A percentile compares a stretch with the other conserved stretches of the same genome.
Evolutionary conservation across 1,140 invertebrate species (phyloP).

Genomic region (Triops cancriformis): DNA sequence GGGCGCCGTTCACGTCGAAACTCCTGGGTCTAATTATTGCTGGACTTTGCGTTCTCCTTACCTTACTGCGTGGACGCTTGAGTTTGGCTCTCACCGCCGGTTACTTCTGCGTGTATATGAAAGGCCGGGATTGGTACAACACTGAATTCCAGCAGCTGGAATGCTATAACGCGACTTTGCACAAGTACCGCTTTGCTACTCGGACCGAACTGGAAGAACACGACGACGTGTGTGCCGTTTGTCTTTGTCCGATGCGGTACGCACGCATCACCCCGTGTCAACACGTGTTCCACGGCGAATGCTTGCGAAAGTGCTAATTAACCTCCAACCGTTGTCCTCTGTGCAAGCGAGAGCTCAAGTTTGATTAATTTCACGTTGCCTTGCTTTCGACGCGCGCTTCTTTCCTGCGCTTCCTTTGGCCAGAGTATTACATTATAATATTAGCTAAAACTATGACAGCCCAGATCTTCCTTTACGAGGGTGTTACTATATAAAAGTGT

Average conservation of each 20-base stretch:
- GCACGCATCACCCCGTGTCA: slow-evolving; percentile 64
- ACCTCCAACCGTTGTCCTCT: slow-evolving; percentile 59
- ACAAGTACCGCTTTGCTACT: slow-evolving; percentile 54
- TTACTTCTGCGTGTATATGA: slow-evolving; percentile 60
- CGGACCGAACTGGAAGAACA: slow-evolving; percentile 53
- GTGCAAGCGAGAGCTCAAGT: slow-evolving; percentile 52
- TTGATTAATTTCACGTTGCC: slow-evolving; percentile 31
- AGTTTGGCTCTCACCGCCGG: slow-evolving; percentile 48
- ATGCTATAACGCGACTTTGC: slow-evolving; percentile 44
- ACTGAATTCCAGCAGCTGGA: slow-evolving; percentile 47
- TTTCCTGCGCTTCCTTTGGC: not conserved
- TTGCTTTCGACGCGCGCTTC: not conserved
- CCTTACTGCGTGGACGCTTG: slow-evolving; percentile 47
- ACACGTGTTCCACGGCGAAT: slow-evolving; percentile 66
- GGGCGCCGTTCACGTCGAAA: slow-evolving; percentile 53
- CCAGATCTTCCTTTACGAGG: not conserved
- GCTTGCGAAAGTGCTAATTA: slow-evolving; percentile 58
- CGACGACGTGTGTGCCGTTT: slow-evolving; percentile 67
- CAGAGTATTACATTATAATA: not conserved
- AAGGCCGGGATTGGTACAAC: slow-evolving; percentile 50
- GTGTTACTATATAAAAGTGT: not conserved
- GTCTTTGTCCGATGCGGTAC: slow-evolving; percentile 55
- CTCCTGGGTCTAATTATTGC: slow-evolving; percentile 48
- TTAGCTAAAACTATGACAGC: not conserved
- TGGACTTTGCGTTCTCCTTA: slow-evolving; percentile 42